phyloP scores from a whole-genome alignment of 2,888 invertebrate genomes.

The Galerucella calmariensis region DNA sequence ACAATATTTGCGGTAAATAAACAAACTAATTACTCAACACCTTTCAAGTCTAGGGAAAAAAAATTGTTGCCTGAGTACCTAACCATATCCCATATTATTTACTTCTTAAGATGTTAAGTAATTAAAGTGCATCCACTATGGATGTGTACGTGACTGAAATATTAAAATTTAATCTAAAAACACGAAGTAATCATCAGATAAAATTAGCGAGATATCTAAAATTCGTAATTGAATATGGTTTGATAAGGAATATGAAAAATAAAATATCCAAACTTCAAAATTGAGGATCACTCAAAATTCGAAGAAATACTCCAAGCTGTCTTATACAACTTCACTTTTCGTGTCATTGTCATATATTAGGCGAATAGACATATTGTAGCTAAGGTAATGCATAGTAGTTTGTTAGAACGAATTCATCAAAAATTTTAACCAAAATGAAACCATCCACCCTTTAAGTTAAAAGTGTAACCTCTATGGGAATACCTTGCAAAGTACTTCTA shows the following conservation, averaged over 20 bases:
- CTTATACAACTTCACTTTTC: neutral
- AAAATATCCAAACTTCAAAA: neutral
- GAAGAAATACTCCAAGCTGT: neutral
- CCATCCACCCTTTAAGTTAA: no score
- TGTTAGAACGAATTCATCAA: no score
- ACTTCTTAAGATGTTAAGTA: neutral
- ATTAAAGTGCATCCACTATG: neutral
- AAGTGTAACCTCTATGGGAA: no score
- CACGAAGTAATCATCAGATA: neutral
- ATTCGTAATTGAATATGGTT: neutral
- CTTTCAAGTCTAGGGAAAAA: neutral
- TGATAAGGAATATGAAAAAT: neutral
- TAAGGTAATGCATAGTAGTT: no score
- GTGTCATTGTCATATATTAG: no score
- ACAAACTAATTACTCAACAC: neutral
- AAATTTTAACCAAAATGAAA: no score
- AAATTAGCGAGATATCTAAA: neutral
- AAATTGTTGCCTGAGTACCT: neutral
- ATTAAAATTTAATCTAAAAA: conserved; percentile 2
- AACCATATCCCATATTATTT: neutral
- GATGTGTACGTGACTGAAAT: neutral
- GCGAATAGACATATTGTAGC: no score
- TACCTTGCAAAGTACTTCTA: no score
- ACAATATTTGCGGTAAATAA: neutral
- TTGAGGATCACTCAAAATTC: neutral